phyloP scores from a whole-genome alignment of 2,113 vertebrate genomes.

The Sminthopsis crassicaudata region DNA sequence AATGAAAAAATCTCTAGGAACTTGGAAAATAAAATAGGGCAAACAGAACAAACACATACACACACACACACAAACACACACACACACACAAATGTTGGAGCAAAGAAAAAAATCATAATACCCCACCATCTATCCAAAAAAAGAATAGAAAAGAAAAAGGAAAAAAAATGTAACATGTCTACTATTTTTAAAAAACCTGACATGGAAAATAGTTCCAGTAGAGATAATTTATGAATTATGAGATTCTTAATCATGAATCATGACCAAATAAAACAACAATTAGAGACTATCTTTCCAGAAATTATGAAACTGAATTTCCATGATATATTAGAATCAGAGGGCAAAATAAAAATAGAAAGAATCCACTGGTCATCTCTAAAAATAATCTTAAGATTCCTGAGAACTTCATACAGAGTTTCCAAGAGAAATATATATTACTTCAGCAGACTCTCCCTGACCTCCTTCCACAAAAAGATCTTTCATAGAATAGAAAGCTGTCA shows the following conservation, averaged over 20 bases:
- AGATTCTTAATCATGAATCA: not conserved
- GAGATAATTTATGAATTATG: too few species aligned
- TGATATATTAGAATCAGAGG: not conserved
- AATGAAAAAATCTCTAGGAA: too few species aligned
- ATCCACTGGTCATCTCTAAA: not conserved
- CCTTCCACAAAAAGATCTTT: not conserved
- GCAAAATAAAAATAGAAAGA: not conserved
- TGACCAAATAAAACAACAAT: not conserved
- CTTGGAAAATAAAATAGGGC: too few species aligned
- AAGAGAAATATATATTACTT: not conserved
- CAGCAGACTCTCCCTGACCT: not conserved
- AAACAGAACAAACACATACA: too few species aligned
- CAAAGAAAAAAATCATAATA: too few species aligned
- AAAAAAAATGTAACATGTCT: too few species aligned
- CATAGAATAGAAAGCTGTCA: not conserved
- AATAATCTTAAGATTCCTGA: not conserved
- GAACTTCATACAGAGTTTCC: not conserved
- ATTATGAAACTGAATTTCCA: not conserved
- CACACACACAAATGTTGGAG: too few species aligned
- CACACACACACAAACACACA: too few species aligned
- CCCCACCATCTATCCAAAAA: too few species aligned
- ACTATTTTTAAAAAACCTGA: too few species aligned
- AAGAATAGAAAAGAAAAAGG: too few species aligned
- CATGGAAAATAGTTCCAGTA: too few species aligned
- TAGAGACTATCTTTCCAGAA: not conserved